Evolutionary conservation across 2,888 invertebrate species (phyloP), one percentile per base, ranked within the genome.

Genomic region (Apocheima hispidaria): DNA sequence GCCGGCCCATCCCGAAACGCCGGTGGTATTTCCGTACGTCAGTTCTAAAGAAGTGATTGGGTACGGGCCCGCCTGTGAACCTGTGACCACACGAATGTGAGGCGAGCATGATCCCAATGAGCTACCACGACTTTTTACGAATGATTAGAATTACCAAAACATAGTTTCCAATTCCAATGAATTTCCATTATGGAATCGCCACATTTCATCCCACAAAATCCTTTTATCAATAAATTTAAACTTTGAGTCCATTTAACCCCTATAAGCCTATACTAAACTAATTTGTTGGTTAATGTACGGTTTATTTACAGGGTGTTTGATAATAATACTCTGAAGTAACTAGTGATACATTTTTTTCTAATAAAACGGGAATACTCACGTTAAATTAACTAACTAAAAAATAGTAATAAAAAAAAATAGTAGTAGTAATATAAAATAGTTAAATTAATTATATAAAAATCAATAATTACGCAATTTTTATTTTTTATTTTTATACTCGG

Each of bases 171-270:
- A 60, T 40, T 41, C 35, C 57, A 41, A 59, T 67, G 53, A 64
- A 67, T 62, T 67, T 50, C 60, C 65, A 71, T 66, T 62, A 68
- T 54, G 50, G 67, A 66, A 66, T 71, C 46, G 59, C 71, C 68
- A 75, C 77, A 75, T 73, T 78, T 77, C 70, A 75, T 68, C 65
- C 73, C 44, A 30, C 33, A 57, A 72, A 73, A 78, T 72, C 79
- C 75, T 75, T 72, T 73, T 77, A 78, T 79, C 79, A 73, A 79
- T 79, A 79, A 79, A 79, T 79, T 76, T 77, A 68, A 76, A 77
- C 63, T 75, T 75, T 69, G 68, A 75, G 63, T 71, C 63, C 61
- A 62, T 66, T 73, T 73, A 78, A 79, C 63, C 77, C 70, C 50
- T 62, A 59, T 66, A 67, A 69, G 69, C 73, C 66, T 53, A 69